These are phyloP conservation scores for Zenarchopterus dispar DNA, from an alignment of 2,797 vertebrate genomes.

Conservation along the genomic window DNA sequence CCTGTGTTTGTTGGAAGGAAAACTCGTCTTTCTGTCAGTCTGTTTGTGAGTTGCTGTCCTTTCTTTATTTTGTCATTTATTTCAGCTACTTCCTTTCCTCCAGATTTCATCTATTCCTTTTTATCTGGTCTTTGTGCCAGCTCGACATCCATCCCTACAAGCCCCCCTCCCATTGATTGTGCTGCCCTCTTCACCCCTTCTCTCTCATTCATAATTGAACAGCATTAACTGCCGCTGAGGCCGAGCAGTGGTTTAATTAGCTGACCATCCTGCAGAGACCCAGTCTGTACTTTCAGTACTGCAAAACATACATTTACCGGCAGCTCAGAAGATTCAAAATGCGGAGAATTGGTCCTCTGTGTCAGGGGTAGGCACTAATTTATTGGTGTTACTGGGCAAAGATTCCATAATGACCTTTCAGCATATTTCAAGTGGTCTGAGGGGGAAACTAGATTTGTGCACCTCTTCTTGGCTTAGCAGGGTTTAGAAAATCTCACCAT, in stretches of 20 bases:
- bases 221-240: constrained; percentile 71
- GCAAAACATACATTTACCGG: constrained; percentile 39
- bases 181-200: constrained; percentile 63
- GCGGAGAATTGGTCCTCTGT: constrained; percentile 1
- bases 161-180: constrained; percentile 52
- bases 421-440: constrained; percentile 16
- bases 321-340: constrained; percentile 30
- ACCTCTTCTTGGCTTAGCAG: background rate
- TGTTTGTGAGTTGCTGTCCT: constrained; percentile 6
- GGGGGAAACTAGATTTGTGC: background rate
- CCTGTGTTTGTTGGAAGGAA: constrained; percentile 20
- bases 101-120: constrained; percentile 24
- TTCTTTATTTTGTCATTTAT: constrained; percentile 14
- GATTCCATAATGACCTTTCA: constrained; percentile 24
- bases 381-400: constrained; percentile 9
- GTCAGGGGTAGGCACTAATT: background rate
- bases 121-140: constrained; percentile 17
- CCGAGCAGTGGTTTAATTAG: constrained; percentile 71
- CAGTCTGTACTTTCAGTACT: constrained; percentile 29
- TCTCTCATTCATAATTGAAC: constrained; percentile 77
- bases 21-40: background rate
- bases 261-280: constrained; percentile 57
- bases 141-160: constrained; percentile 25
- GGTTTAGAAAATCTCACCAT: constrained; percentile 3
- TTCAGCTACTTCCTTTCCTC: constrained; percentile 1